phyloP scores from a whole-genome alignment of 1,140 invertebrate species.

The Cecropterus lyciades region DNA sequence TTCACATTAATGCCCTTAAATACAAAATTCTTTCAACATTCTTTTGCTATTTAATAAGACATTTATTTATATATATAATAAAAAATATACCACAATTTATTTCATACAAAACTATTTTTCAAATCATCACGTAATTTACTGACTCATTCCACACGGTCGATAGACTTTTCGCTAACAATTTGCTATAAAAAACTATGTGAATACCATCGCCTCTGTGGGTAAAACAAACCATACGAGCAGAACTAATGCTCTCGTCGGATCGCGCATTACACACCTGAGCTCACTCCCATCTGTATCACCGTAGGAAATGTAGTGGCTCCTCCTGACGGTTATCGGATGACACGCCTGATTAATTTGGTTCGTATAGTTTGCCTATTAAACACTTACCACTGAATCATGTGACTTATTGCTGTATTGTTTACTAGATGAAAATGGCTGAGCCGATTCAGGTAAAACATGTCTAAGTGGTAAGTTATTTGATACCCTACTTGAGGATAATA shows the following conservation, averaged over 20 bases:
- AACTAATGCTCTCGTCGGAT: slow-evolving; percentile 16
- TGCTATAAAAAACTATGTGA: not conserved
- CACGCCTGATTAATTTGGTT: slow-evolving; percentile 17
- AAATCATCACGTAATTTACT: not conserved
- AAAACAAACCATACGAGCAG: slow-evolving; percentile 25
- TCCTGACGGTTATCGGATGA: slow-evolving; percentile 16
- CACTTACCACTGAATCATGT: slow-evolving; percentile 17
- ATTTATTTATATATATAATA: too few relatives aligned
- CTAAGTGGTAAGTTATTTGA: too few relatives aligned
- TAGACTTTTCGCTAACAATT: not conserved
- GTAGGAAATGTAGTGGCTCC: slow-evolving; percentile 10
- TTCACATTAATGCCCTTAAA: too few relatives aligned
- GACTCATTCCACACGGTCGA: not conserved
- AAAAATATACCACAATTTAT: too few relatives aligned
- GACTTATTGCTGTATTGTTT: slow-evolving; percentile 6
- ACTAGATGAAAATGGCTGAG: too few relatives aligned
- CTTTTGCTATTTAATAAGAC: too few relatives aligned
- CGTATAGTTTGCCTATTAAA: slow-evolving; percentile 13
- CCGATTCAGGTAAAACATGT: too few relatives aligned
- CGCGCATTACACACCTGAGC: slow-evolving; percentile 20
- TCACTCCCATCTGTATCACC: slow-evolving; percentile 2
- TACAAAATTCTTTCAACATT: too few relatives aligned
- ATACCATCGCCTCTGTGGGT: slow-evolving; percentile 2
- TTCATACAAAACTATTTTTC: too few relatives aligned
- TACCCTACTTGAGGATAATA: too few relatives aligned